These are phyloP conservation scores for Petrocephalus sullivani DNA, from an alignment of 2,797 vertebrate species.

Conservation along the genomic window DNA sequence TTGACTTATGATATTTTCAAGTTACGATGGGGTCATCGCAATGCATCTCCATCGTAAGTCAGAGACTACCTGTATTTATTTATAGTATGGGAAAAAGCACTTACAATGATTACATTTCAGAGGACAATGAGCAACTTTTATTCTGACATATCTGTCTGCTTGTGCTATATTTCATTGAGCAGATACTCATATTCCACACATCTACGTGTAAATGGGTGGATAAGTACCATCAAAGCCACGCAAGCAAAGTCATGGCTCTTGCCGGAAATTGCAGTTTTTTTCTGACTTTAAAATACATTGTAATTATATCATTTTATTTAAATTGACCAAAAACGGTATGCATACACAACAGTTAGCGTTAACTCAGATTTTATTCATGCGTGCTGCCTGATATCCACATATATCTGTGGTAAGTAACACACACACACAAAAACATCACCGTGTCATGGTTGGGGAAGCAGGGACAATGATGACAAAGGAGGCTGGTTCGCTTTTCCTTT, in stretches of 20 bases:
- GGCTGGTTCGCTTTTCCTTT: neutral
- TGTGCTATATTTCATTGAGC: neutral
- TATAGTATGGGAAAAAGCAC: neutral
- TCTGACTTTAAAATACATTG: neutral
- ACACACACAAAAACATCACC: neutral
- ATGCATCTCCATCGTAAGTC: too few relatives aligned
- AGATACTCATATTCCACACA: neutral
- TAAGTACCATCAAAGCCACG: neutral
- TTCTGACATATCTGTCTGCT: neutral
- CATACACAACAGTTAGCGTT: neutral
- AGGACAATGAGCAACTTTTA: neutral
- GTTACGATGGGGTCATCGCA: too few relatives aligned
- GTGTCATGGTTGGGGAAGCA: neutral
- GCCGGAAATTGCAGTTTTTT: neutral
- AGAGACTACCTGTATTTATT: neutral
- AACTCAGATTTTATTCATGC: neutral
- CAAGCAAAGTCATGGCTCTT: neutral
- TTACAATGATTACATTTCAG: neutral
- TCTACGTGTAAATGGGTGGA: neutral
- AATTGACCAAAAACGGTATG: neutral
- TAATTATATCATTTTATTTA: neutral
- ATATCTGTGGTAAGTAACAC: neutral
- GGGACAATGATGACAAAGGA: neutral
- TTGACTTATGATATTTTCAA: too few relatives aligned
- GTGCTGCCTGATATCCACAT: neutral